Evolutionary conservation across 2,888 invertebrate species (phyloP), one percentile per base, ranked within the genome.

Genomic region (Drosophila merina): DNA sequence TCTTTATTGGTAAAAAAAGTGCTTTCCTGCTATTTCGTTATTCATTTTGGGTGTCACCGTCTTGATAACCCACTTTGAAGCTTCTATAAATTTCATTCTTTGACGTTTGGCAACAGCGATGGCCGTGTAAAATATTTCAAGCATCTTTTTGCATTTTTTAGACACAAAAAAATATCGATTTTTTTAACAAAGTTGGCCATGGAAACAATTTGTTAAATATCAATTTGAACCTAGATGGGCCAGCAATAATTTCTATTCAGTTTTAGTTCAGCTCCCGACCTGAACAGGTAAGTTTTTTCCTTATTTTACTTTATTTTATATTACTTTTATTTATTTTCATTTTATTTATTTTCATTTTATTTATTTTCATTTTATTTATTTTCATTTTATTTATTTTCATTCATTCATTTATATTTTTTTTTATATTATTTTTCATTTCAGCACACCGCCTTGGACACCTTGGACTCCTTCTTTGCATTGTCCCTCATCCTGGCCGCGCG

Each of bases 21-120:
- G 0, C 2, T 40, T 55, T 40, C 8, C 6, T 4, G 25, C n/a
- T 33, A 44, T 40, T 10, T 33, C 66, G 6, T 48, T 7, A 62
- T 57, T 47, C 55, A 59, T 68, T 56, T 47, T 42, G 42, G 31
- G 9, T 40, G 10, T 28, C 44, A 68, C 68, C 10, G 57, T 58
- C 57, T 58, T 47, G 26, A 48, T 63, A 52, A 63, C 49, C 56
- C 54, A 56, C 57, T 52, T 38, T 20, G n/a, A 14, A 3, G 10
- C 44, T 38, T 5, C 10, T n/a, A 31, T 59, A 45, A 57, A 75
- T 63, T 74, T 50, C 69, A 66, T 36, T 38, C 55, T 7, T 55
- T 49, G 45, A 44, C 45, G 54, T 42, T 31, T 56, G 64, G 45
- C 59, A 57, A 14, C 49, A 8, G 1, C 12, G 12, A n/a, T 30